Percentiles rank a stretch among this genome's conserved stretches.
phyloP scores from a whole-genome alignment of 2,888 invertebrate genomes.

The Scaptomyza tumidula region DNA sequence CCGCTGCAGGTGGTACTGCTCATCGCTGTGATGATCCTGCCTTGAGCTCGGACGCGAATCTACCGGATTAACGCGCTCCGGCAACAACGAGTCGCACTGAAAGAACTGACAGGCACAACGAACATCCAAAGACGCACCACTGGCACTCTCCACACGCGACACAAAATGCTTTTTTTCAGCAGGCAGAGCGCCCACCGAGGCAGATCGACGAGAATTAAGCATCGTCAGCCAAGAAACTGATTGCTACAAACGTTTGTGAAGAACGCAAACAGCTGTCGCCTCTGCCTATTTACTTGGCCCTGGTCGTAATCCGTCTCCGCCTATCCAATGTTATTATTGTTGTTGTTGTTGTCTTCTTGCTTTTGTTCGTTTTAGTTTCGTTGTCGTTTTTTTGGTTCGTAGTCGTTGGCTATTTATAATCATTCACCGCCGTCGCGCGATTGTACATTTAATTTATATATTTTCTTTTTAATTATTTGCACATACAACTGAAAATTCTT shows the following conservation, averaged over 20 bases:
- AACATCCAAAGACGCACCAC: slow-evolving; percentile 91
- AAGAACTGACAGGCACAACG: slow-evolving; percentile 94
- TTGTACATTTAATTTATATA: slow-evolving; percentile 78
- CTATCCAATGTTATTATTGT: slow-evolving; percentile 19
- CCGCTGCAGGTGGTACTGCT: slow-evolving; percentile 55
- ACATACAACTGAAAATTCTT: slow-evolving; percentile 44
- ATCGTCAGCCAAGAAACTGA: slow-evolving; percentile 35
- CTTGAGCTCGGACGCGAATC: slow-evolving; percentile 88
- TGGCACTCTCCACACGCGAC: slow-evolving; percentile 89
- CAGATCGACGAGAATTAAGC: slow-evolving; percentile 86
- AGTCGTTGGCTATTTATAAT: slow-evolving; percentile 78
- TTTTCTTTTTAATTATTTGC: slow-evolving; percentile 46
- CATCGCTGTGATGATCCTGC: slow-evolving; percentile 84
- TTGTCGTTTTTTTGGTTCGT: slow-evolving; percentile 61
- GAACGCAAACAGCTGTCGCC: slow-evolving; percentile 32
- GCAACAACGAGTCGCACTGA: slow-evolving; percentile 91
- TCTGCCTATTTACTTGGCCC: slow-evolving; percentile 68
- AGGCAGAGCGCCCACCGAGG: slow-evolving; percentile 89
- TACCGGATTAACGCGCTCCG: slow-evolving; percentile 89
- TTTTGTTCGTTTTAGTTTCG: slow-evolving; percentile 68
- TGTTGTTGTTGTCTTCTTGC: slow-evolving; percentile 34
- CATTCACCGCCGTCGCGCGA: slow-evolving; percentile 61
- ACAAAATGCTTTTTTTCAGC: slow-evolving; percentile 88
- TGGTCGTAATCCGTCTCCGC: slow-evolving; percentile 52
- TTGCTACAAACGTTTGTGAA: slow-evolving; percentile 4